Evolutionary conservation across 2,797 vertebrate genomes (phyloP).

Genomic region (Gymnodraco acuticeps): DNA sequence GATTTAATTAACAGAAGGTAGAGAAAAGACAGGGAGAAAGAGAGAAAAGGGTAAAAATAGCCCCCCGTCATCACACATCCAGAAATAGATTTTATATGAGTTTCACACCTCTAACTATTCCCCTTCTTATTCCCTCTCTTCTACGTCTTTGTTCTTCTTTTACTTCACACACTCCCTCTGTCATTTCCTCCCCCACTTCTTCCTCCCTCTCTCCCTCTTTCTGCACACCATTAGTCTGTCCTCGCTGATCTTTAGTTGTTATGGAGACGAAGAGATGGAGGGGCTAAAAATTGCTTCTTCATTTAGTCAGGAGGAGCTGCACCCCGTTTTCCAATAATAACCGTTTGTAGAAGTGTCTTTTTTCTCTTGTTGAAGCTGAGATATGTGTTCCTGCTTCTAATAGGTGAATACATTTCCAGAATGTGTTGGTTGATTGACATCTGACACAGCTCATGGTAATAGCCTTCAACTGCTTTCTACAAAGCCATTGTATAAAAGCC

Average conservation of each 20-base stretch:
- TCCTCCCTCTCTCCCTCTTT: constrained; percentile 57
- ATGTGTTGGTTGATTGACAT: too few species aligned
- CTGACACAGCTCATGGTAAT: too few species aligned
- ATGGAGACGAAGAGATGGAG: constrained; percentile 65
- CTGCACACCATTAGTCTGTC: constrained; percentile 67
- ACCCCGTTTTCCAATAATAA: background rate
- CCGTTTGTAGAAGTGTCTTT: background rate
- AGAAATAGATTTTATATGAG: constrained; percentile 63
- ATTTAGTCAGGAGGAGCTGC: constrained; percentile 51
- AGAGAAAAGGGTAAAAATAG: constrained; percentile 75
- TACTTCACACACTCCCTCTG: constrained; percentile 18
- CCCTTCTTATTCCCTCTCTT: constrained; percentile 19
- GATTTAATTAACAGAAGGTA: constrained; percentile 77
- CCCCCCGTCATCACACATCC: constrained; percentile 60
- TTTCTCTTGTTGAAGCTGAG: too few species aligned
- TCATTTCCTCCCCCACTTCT: constrained; percentile 55
- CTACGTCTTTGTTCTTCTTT: background rate
- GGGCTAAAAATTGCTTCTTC: constrained; percentile 68
- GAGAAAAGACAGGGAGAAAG: background rate
- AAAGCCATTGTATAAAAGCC: too few species aligned
- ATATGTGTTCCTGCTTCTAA: too few species aligned
- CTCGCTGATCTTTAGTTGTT: constrained; percentile 70
- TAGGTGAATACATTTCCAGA: too few species aligned
- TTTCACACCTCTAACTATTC: constrained; percentile 55
- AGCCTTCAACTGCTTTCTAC: too few species aligned